Evolutionary conservation across 2,888 invertebrate genomes (phyloP).

Genomic region (Polydrusus tereticollis): DNA sequence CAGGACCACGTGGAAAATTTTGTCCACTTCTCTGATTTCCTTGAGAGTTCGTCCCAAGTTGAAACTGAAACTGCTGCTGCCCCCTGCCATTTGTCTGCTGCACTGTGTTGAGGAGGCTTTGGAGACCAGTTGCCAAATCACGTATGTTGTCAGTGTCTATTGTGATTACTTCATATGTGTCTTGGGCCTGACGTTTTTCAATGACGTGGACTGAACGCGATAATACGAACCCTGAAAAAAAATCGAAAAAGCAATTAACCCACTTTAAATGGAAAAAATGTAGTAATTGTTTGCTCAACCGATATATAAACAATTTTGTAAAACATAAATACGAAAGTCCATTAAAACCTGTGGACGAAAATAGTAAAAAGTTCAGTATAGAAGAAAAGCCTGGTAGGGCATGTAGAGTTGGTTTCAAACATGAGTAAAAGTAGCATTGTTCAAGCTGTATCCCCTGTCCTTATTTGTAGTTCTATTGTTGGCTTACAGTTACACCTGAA

Average conservation of each 20-base stretch:
- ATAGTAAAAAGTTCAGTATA: neutral
- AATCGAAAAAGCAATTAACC: neutral
- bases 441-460: slow-evolving; percentile 32
- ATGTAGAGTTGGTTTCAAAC: neutral
- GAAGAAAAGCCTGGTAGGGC: neutral
- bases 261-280: too few relatives aligned
- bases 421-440: slow-evolving; percentile 33
- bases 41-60: neutral
- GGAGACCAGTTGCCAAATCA: neutral
- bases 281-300: too few relatives aligned
- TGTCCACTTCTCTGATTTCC: neutral
- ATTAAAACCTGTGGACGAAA: neutral
- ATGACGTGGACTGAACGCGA: neutral
- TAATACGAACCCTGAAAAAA: neutral
- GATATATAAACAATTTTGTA: too few relatives aligned
- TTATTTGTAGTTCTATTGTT: slow-evolving; percentile 47
- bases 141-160: neutral
- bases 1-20: neutral
- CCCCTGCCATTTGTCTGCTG: neutral
- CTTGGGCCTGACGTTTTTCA: neutral
- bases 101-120: neutral
- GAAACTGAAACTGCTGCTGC: neutral
- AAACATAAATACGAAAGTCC: neutral
- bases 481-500: slow-evolving; percentile 44
- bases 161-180: neutral